Percentiles rank a stretch among this genome's conserved stretches.
phyloP scores from a whole-genome alignment of 2,888 invertebrate genomes.

The Stratiomys singularior region DNA sequence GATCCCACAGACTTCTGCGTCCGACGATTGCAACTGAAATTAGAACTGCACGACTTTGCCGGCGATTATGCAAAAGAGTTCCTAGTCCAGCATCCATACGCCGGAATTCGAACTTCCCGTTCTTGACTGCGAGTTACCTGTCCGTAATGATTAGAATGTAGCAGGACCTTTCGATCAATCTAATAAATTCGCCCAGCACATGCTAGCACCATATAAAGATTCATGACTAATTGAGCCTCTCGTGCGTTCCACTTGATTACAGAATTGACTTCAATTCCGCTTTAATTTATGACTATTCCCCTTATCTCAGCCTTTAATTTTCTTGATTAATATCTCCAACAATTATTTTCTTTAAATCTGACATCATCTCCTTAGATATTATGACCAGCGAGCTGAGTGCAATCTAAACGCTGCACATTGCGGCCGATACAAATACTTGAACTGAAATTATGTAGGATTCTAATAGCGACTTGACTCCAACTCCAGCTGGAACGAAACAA shows the following conservation, averaged over 20 bases:
- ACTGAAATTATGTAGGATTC: constrained; percentile 24
- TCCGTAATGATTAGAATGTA: no score
- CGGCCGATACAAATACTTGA: neutral
- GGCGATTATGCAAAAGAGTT: no score
- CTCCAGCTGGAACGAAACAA: constrained; percentile 9
- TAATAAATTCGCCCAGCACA: no score
- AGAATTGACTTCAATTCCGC: constrained; percentile 14
- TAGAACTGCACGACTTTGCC: no score
- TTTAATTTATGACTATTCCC: constrained; percentile 17
- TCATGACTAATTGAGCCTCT: constrained; percentile 18
- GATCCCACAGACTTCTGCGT: no score
- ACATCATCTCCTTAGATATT: constrained; percentile 20
- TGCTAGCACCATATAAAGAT: neutral
- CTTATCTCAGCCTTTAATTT: constrained; percentile 25
- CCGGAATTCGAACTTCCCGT: no score
- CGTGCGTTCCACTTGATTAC: constrained; percentile 13
- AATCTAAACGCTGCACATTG: neutral
- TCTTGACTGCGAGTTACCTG: no score
- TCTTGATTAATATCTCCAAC: constrained; percentile 34
- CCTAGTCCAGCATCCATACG: no score
- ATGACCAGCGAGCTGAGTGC: neutral
- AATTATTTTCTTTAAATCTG: constrained; percentile 39
- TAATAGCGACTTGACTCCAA: constrained; percentile 35
- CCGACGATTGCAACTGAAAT: no score
- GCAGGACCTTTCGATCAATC: no score